phyloP scores from a whole-genome alignment of 2,797 vertebrate species.

The Catamblyrhynchus diadema region DNA sequence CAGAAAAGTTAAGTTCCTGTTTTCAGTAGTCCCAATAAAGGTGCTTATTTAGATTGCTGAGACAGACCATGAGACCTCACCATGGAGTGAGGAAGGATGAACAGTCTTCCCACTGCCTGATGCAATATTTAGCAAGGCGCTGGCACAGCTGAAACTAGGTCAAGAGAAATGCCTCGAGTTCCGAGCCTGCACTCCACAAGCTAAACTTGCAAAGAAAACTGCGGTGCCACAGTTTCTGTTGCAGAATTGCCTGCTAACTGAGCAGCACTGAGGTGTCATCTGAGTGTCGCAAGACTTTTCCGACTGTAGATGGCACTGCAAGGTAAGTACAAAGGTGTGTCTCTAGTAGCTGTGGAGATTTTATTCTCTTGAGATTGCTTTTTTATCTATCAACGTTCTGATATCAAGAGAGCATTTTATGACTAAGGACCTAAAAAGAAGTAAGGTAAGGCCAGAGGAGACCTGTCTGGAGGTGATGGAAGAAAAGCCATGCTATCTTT shows the following conservation, averaged over 20 bases:
- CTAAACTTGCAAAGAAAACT: neutral
- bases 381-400: neutral
- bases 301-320: constrained; percentile 33
- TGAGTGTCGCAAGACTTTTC: neutral
- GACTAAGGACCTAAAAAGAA: neutral
- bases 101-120: neutral
- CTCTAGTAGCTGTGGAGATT: neutral
- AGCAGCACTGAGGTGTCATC: neutral
- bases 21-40: neutral
- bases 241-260: neutral
- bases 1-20: neutral
- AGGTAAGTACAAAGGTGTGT: neutral
- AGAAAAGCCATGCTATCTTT: neutral
- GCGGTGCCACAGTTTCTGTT: accelerated
- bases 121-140: neutral
- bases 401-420: neutral
- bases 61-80: neutral
- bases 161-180: neutral
- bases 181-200: neutral
- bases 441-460: neutral
- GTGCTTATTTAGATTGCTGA: neutral
- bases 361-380: neutral
- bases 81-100: neutral
- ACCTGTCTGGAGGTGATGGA: neutral
- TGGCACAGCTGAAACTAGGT: neutral